Percentiles rank a stretch among this genome's conserved stretches.
These are phyloP conservation scores for Cactoblastis cactorum DNA, from an alignment of 2,888 invertebrate species.

Conservation along the genomic window DNA sequence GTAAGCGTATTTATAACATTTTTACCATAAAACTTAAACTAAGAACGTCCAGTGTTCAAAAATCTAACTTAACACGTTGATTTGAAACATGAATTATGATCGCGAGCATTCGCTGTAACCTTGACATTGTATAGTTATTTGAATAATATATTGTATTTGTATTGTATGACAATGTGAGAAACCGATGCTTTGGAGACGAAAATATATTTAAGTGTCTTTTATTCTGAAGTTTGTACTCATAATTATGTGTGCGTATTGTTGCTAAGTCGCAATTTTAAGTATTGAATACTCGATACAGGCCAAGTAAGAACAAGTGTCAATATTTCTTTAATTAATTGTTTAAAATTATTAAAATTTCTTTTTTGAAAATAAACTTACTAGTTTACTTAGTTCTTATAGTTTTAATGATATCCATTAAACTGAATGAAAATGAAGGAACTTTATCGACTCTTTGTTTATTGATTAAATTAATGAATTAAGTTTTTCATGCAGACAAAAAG, in stretches of 20 bases:
- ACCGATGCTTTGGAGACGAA: background rate
- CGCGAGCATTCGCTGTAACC: constrained; percentile 48
- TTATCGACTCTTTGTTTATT: too few species aligned
- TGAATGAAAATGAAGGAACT: too few species aligned
- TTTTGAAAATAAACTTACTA: too few species aligned
- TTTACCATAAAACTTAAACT: background rate
- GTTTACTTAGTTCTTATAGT: too few species aligned
- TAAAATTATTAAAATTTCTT: too few species aligned
- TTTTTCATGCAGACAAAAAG: too few species aligned
- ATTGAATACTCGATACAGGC: too few species aligned
- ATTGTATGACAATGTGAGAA: constrained; percentile 14
- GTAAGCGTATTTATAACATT: constrained; percentile 10
- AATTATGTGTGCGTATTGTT: background rate
- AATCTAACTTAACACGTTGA: constrained; percentile 28
- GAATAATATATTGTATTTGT: constrained; percentile 17
- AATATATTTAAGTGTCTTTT: background rate
- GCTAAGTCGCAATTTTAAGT: background rate
- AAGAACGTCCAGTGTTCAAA: constrained; percentile 2
- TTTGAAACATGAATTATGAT: constrained; percentile 18
- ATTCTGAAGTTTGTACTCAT: background rate
- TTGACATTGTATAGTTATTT: constrained; percentile 32
- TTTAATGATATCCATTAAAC: too few species aligned
- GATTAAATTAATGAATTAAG: too few species aligned
- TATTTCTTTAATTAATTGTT: background rate
- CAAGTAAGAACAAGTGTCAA: background rate